Base-by-base conservation (phyloP, 2,113 vertebrate species). In the Semnornis frantzii region DNA sequence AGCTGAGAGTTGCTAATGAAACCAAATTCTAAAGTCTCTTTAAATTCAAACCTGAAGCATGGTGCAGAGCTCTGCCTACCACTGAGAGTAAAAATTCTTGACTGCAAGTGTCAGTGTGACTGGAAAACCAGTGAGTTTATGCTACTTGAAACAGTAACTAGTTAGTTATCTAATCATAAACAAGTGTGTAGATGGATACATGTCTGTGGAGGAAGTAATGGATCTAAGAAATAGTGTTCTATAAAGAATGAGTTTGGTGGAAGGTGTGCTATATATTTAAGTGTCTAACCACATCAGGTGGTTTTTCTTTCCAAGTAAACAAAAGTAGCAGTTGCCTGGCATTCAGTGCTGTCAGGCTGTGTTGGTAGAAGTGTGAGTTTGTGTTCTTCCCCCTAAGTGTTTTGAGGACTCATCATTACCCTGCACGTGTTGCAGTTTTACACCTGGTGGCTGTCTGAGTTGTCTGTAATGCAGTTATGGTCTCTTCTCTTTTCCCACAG, bases 401-500 rank as follows among this genome's bases (percentile, higher is more conserved):
- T 46, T 54, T 34, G 76, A 54, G 79, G 60, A 71, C 31, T 39
- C 1, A n/a, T 42, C 33, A 5, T 39, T 52, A 12, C 8, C 10
- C 21, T n/a, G 70, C 75, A 7, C 10, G 2, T 18, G 68, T n/a
- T 65, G n/a, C 44, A 6, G 2, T 93, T 82, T 33, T 82, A 39
- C 23, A 6, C 15, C 24, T 46, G 8, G 23, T 5, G 39, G 20
- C 48, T 66, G 37, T 58, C 64, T 37, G 24, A 9, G 37, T 59
- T 72, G 48, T 39, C 37, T 2, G 2, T 85, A 28, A 48, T 20
- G 44, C 90, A 64, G 65, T 68, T 3, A 3, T 66, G 8, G 8
- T 78, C 78, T 92, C 70, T 93, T 55, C n/a, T 90, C 73, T 96
- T 88, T 97, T 88, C 92, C 94, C 92, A 50, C 97, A 99, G 99